These are phyloP conservation scores for Clamator glandarius DNA, from an alignment of 2,797 vertebrate genomes.

Conservation along the genomic window DNA sequence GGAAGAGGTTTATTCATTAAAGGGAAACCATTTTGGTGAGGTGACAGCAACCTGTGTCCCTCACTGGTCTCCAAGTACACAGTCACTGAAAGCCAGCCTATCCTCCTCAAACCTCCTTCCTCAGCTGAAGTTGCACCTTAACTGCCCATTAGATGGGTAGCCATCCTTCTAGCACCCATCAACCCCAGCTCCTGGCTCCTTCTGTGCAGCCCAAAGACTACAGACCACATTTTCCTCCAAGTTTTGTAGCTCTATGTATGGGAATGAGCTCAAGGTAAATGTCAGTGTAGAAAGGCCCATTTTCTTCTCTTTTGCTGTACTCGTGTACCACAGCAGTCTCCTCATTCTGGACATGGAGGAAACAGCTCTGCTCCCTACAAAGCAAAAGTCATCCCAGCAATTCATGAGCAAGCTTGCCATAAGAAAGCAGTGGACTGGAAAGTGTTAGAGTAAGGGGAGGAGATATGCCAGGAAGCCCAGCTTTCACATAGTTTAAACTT, in stretches of 20 bases:
- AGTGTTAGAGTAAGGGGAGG: not conserved
- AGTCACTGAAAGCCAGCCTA: not conserved
- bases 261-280: too few relatives aligned
- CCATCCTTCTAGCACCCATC: not conserved
- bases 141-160: not conserved
- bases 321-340: not conserved
- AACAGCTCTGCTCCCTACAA: not conserved
- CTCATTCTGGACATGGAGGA: not conserved
- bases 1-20: not conserved
- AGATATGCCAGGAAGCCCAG: not conserved
- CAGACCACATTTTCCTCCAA: not conserved
- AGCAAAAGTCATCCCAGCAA: not conserved
- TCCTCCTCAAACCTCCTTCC: not conserved
- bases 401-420: not conserved
- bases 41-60: not conserved
- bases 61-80: fast-evolving
- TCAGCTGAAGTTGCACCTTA: not conserved
- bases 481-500: not conserved
- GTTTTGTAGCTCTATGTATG: not conserved
- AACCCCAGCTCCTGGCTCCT: not conserved
- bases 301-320: not conserved
- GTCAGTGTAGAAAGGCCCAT: not conserved
- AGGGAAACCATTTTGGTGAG: not conserved
- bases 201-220: not conserved
- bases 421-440: not conserved